These are phyloP conservation scores for Diglossa cyanea DNA, from an alignment of 2,797 vertebrate species.

Conservation along the genomic window DNA sequence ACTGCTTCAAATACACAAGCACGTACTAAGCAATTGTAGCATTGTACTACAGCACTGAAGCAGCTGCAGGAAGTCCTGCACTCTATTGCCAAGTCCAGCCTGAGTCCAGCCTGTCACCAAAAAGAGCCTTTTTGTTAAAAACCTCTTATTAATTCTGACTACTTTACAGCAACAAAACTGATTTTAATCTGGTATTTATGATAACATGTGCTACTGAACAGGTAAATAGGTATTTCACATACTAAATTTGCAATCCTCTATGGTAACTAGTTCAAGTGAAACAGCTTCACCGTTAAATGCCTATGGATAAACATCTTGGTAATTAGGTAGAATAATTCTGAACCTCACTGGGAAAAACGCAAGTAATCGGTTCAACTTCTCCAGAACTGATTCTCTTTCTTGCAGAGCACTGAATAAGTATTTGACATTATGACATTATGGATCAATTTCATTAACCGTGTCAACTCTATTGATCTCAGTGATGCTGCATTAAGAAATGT, in stretches of 20 bases:
- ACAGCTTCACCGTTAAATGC: neutral
- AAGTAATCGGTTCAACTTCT: constrained; percentile 6
- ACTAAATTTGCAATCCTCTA: neutral
- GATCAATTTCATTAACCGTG: constrained; percentile 28
- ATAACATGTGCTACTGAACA: neutral
- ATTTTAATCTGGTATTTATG: neutral
- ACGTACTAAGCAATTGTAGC: neutral
- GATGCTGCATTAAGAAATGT: neutral
- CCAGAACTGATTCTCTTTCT: neutral
- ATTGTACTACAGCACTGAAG: neutral
- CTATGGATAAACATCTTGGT: neutral
- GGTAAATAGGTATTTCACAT: neutral
- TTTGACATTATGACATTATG: constrained; percentile 22
- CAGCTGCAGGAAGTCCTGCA: neutral
- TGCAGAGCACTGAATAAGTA: constrained; percentile 1
- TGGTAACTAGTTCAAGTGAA: neutral
- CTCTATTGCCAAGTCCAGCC: neutral
- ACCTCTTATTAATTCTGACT: neutral
- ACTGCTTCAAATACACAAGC: neutral
- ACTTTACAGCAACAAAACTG: neutral
- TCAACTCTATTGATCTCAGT: constrained; percentile 25
- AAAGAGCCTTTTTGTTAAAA: neutral
- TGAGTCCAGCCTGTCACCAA: neutral
- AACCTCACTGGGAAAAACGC: neutral
- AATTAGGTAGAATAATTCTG: constrained; percentile 6